Evolutionary conservation across 1,140 invertebrate species (phyloP).

Genomic region (Prorops nasuta): DNA sequence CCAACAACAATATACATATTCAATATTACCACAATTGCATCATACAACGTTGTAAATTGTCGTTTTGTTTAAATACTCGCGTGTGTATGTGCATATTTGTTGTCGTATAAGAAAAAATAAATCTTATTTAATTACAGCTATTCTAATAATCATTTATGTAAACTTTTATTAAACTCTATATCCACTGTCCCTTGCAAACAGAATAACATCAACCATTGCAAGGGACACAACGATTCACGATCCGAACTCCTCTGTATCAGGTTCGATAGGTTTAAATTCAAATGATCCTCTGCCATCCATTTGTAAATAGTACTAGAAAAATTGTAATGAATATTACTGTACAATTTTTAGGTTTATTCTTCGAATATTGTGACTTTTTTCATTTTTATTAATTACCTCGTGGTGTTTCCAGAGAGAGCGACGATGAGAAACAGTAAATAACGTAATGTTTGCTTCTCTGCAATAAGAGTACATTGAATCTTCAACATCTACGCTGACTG

Average conservation of each 20-base stretch:
- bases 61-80: too few species aligned
- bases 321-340: slow-evolving; percentile 21
- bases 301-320: slow-evolving; percentile 80
- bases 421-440: slow-evolving; percentile 96
- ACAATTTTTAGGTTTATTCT: too few species aligned
- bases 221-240: slow-evolving; percentile 65
- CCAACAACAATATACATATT: too few species aligned
- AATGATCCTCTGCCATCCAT: slow-evolving; percentile 92
- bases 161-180: too few species aligned
- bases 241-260: slow-evolving; percentile 87
- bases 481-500: slow-evolving; percentile 96
- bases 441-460: slow-evolving; percentile 81
- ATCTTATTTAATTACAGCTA: too few species aligned
- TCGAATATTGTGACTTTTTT: neutral
- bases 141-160: too few species aligned
- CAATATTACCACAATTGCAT: too few species aligned
- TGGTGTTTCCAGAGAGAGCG: slow-evolving; percentile 96
- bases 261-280: slow-evolving; percentile 83
- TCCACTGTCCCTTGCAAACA: slow-evolving; percentile 15
- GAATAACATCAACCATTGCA: slow-evolving; percentile 13
- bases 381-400: slow-evolving; percentile 61
- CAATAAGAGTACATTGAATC: slow-evolving; percentile 96
- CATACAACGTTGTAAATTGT: too few species aligned
- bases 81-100: too few species aligned
- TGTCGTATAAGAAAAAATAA: too few species aligned